phyloP scores from a whole-genome alignment of 2,888 invertebrate species.

The Phymatocera aterrima region DNA sequence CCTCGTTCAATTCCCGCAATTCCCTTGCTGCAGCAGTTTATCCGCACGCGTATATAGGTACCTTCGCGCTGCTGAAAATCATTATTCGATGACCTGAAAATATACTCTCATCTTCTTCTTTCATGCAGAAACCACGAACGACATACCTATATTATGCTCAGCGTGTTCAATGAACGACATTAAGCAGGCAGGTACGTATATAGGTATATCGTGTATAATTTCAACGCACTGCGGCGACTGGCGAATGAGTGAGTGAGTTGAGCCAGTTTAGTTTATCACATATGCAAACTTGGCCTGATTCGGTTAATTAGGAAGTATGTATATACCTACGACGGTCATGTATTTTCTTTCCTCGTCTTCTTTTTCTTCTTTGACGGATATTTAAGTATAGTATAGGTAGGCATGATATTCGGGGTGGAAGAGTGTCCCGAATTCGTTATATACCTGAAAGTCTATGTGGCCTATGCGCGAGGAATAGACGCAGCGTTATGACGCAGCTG shows the following conservation, averaged over 20 bases:
- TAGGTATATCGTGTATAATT: constrained; percentile 19
- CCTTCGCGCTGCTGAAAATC: too few species aligned
- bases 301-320: constrained; percentile 63
- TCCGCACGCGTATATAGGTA: too few species aligned
- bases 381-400: background rate
- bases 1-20: background rate
- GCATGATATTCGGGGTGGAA: too few species aligned
- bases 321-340: background rate
- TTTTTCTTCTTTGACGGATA: too few species aligned
- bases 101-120: too few species aligned
- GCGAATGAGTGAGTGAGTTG: background rate
- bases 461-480: constrained; percentile 11
- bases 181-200: background rate
- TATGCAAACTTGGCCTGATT: constrained; percentile 63
- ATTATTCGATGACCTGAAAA: too few species aligned
- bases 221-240: background rate
- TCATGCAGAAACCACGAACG: too few species aligned
- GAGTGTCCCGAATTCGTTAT: too few species aligned
- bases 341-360: background rate
- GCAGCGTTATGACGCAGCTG: background rate
- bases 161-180: background rate
- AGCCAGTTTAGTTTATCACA: constrained; percentile 41
- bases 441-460: too few species aligned
- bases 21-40: too few species aligned
- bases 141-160: background rate